These are phyloP conservation scores for Mythimna ferrago DNA, from an alignment of 2,888 invertebrate species.

Conservation along the genomic window DNA sequence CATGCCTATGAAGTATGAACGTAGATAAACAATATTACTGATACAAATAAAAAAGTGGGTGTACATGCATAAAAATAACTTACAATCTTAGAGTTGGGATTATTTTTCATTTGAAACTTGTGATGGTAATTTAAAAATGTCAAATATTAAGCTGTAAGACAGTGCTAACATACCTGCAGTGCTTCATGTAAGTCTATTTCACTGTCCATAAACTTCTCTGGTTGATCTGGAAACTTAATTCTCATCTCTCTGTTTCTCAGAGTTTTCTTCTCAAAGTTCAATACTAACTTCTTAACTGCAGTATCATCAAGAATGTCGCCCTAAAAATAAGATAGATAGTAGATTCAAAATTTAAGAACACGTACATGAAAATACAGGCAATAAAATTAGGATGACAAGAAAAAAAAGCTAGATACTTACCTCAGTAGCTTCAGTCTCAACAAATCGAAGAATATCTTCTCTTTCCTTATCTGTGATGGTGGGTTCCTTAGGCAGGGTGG, in stretches of 20 bases:
- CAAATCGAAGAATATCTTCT: slow-evolving; percentile 95
- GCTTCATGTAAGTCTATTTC: slow-evolving; percentile 98
- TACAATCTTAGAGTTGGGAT: not conserved
- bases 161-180: slow-evolving; percentile 91
- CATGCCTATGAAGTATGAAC: not conserved
- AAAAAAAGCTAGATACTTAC: slow-evolving; percentile 75
- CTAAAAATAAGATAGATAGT: slow-evolving; percentile 77
- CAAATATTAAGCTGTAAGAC: not conserved
- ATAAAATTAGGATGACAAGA: not conserved
- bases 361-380: too few species aligned
- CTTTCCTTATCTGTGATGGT: slow-evolving; percentile 93
- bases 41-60: not conserved
- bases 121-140: not conserved
- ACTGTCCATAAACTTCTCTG: slow-evolving; percentile 99
- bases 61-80: not conserved
- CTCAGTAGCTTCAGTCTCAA: slow-evolving; percentile 95
- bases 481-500: slow-evolving; percentile 91
- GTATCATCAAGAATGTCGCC: slow-evolving; percentile 97
- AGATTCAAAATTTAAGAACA: not conserved
- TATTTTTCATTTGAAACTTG: not conserved
- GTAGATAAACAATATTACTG: not conserved
- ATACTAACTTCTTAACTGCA: slow-evolving; percentile 96
- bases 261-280: slow-evolving; percentile 98
- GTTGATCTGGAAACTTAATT: slow-evolving; percentile 99
- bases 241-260: slow-evolving; percentile 99